Conservation (phyloP, 2,797 vertebrate genomes). For the Notamacropus eugenii region DNA sequence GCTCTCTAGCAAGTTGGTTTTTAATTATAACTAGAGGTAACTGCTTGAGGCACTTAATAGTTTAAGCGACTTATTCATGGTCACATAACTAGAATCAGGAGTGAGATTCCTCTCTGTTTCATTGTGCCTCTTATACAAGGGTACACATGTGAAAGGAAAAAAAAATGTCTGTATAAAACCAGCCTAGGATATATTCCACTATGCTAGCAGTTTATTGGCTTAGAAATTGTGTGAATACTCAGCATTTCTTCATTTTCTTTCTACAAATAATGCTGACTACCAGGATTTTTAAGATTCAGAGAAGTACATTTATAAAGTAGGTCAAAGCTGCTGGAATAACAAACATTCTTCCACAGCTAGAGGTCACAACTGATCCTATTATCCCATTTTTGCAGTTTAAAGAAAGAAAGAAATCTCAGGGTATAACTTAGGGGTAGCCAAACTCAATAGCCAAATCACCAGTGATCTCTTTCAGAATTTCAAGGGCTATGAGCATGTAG, state of each 20-base stretch:
- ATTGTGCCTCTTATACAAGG: not conserved
- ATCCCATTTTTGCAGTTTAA: conserved; percentile 6
- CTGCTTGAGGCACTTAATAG: not conserved
- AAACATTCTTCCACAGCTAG: conserved; percentile 8
- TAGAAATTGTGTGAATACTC: not conserved
- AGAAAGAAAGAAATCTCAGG: not conserved
- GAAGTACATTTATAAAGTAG: conserved; percentile 26
- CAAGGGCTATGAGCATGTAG: not conserved
- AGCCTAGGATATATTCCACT: not conserved
- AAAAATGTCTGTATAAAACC: not conserved
- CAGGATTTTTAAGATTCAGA: not conserved
- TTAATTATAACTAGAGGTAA: not conserved
- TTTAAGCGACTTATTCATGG: not conserved
- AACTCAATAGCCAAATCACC: not conserved
- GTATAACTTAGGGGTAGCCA: not conserved
- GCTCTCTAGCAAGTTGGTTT: not conserved
- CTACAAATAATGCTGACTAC: not conserved
- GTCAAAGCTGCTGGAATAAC: conserved; percentile 1
- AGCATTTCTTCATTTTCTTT: conserved; percentile 22
- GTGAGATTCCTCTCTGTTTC: not conserved
- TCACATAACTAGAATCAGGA: not conserved
- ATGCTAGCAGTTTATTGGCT: conserved; percentile 1
- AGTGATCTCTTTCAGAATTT: not conserved
- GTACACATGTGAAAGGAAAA: not conserved
- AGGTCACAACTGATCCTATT: not conserved